Conservation (phyloP, 2,888 invertebrate genomes). For the Ennomos fuscantarius region DNA sequence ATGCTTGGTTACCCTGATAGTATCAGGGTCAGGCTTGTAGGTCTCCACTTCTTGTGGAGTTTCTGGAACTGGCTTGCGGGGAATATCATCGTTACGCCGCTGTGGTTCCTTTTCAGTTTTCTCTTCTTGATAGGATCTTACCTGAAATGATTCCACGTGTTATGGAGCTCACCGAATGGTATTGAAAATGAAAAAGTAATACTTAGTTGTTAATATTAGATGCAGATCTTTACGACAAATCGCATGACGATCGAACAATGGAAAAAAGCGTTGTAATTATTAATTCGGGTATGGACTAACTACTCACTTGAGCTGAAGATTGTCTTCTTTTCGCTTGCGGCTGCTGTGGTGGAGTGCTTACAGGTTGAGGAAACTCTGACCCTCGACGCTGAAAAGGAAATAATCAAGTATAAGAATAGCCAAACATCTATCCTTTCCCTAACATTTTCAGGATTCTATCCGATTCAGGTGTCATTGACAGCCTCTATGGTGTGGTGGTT, state of each 20-base stretch:
- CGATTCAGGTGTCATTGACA: too few relatives aligned
- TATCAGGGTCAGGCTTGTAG: slow-evolving; percentile 77
- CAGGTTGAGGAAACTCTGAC: slow-evolving; percentile 77
- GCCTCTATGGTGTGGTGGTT: too few relatives aligned
- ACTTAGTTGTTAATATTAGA: too few relatives aligned
- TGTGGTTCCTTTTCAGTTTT: slow-evolving; percentile 61
- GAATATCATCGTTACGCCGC: slow-evolving; percentile 62
- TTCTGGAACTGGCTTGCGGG: slow-evolving; percentile 55
- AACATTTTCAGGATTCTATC: background rate
- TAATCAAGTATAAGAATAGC: too few relatives aligned
- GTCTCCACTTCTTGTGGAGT: slow-evolving; percentile 51
- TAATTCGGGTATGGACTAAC: too few relatives aligned
- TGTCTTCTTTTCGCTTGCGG: slow-evolving; percentile 68
- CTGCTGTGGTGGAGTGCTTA: slow-evolving; percentile 76
- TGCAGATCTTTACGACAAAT: too few relatives aligned
- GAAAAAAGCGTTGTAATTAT: too few relatives aligned
- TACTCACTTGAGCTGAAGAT: slow-evolving; percentile 71
- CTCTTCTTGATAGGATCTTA: slow-evolving; percentile 71
- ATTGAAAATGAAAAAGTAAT: too few relatives aligned
- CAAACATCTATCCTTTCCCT: too few relatives aligned
- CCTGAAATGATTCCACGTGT: slow-evolving; percentile 46
- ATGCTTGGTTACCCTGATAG: slow-evolving; percentile 67
- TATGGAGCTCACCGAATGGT: too few relatives aligned
- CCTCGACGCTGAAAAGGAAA: slow-evolving; percentile 68
- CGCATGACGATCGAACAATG: too few relatives aligned